Evolutionary conservation across 2,113 vertebrate species (phyloP).

Genomic region (Galeopterus variegatus): DNA sequence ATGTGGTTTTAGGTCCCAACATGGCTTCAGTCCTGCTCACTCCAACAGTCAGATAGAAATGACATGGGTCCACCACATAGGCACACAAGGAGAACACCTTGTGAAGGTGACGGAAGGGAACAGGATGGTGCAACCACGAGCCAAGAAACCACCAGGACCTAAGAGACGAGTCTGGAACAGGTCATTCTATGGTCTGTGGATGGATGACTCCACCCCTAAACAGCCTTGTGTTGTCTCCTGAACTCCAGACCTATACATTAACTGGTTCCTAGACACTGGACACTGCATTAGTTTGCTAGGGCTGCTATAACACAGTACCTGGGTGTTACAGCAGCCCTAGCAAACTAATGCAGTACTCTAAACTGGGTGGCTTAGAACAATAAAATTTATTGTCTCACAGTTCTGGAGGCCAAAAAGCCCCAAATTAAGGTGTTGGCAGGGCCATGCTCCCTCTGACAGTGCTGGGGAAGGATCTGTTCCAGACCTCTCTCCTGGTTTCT

Average conservation of each 20-base stretch:
- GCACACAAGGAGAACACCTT: no score
- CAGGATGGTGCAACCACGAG: no score
- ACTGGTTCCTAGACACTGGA: accelerated
- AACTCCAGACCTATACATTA: neutral
- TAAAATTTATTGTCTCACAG: neutral
- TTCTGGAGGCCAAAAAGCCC: neutral
- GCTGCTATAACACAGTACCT: neutral
- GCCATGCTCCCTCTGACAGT: neutral
- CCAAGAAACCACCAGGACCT: no score
- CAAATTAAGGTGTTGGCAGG: neutral
- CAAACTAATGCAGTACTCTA: neutral
- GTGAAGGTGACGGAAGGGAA: no score
- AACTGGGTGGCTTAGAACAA: neutral
- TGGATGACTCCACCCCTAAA: no score
- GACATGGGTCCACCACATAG: neutral
- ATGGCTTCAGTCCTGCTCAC: no score
- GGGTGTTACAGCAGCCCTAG: no score
- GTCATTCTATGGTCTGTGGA: neutral
- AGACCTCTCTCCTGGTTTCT: neutral
- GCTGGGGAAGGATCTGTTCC: neutral
- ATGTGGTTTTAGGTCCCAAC: no score
- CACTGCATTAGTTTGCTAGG: neutral
- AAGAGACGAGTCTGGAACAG: no score
- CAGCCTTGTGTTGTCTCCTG: neutral
- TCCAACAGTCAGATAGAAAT: neutral